Evolutionary conservation across 2,797 vertebrate genomes (phyloP), one percentile per base, ranked within the genome.

Genomic region (Bryconaethiops microstoma): DNA sequence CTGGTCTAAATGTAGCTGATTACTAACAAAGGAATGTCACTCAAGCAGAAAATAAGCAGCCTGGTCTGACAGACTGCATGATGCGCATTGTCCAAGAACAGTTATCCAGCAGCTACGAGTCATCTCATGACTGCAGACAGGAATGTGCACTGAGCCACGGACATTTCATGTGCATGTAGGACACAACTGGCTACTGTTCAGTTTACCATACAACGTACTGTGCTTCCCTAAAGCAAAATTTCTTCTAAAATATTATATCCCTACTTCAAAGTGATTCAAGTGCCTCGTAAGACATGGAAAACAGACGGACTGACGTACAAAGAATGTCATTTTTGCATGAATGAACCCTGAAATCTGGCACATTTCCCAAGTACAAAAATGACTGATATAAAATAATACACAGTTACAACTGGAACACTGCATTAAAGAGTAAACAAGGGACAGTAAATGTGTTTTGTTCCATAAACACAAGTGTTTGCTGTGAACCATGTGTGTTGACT

Each of bases 181-280:
- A 70, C n/a, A 70, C 52, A 64, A 50, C 52, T 67, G 0, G 14
- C 50, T 39, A 40, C 50, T 63, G 67, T 59, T 54, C 16, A 1
- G 19, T 64, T 63, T 60, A 75, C 12, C 29, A 45, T 55, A 8
- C 5, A 25, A 14, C 1, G 5, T 50, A 19, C 68, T 57, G 10
- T 5, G 13, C 21, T 39, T 78, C 16, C 21, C 57, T 60, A 29
- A 72, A 13, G 2, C 10, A 65, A 13, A 74, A 64, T 45, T 7
- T 19, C 10, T 40, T 23, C 7, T 39, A 54, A 74, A 54, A 75
- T 17, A 73, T n/a, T 42, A 63, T 45, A 2, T 68, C 42, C 40
- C 39, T 23, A 59, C 54, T 73, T 48, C 84, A 82, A 81, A 84
- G 76, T 87, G 86, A 87, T 89, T 87, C 2, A 85, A 89, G 88